A percentile compares a stretch with the other conserved stretches of the same genome.
phyloP scores from a whole-genome alignment of 2,797 vertebrate species.

The Phrynocephalus vlangalii region DNA sequence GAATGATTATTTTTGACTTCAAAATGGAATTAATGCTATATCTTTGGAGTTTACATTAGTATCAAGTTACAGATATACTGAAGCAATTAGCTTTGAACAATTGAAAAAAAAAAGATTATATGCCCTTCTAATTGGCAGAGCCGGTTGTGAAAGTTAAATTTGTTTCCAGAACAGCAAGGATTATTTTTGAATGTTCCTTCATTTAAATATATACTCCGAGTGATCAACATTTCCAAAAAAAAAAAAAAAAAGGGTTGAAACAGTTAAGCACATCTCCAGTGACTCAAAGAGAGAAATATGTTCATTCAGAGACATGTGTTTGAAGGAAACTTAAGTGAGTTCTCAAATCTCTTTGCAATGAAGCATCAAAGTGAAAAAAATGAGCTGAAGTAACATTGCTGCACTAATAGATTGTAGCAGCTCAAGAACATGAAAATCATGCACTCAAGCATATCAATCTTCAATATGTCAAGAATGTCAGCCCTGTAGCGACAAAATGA shows the following conservation, averaged over 20 bases:
- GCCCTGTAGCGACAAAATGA: neutral
- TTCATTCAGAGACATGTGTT: neutral
- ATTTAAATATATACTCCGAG: neutral
- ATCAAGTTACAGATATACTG: neutral
- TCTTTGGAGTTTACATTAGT: neutral
- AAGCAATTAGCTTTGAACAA: conserved; percentile 6
- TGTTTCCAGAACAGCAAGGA: neutral
- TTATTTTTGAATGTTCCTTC: neutral
- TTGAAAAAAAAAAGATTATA: neutral
- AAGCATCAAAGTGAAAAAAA: neutral
- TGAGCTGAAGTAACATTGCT: neutral
- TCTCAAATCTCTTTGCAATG: neutral
- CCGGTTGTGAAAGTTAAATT: neutral
- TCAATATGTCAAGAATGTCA: conserved; percentile 29
- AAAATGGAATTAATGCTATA: neutral
- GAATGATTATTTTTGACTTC: conserved; percentile 12
- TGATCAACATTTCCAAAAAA: neutral
- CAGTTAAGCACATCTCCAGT: neutral
- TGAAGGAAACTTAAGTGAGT: neutral
- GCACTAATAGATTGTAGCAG: conserved; percentile 21
- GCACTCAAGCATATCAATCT: conserved; percentile 15
- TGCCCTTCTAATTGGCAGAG: neutral
- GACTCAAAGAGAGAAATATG: neutral
- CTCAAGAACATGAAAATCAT: conserved; percentile 31
- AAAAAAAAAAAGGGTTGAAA: too few relatives aligned